Percentiles rank a stretch among this genome's conserved stretches.
Evolutionary conservation across 2,797 vertebrate genomes (phyloP).

Genomic region (Eutrigla gurnardus): DNA sequence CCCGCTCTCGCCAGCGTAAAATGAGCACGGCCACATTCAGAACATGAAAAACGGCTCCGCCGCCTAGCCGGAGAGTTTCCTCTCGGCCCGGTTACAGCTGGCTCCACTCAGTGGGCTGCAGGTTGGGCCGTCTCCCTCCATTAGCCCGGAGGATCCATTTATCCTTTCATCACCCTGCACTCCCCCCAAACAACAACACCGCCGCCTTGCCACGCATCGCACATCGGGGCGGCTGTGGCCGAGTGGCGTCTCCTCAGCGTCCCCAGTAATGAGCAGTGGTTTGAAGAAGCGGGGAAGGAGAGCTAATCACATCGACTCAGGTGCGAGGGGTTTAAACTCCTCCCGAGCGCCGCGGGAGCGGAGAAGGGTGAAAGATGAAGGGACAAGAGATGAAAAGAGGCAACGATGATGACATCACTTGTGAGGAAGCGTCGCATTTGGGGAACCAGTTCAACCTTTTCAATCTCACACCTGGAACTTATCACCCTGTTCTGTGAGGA

Average conservation of each 20-base stretch:
- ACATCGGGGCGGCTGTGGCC: constrained; percentile 44
- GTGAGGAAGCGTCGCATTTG: constrained; percentile 11
- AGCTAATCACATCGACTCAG: constrained; percentile 52
- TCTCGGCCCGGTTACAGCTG: constrained; percentile 69
- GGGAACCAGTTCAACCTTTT: constrained; percentile 18
- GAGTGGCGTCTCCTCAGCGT: constrained; percentile 45
- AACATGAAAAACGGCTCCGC: constrained; percentile 71
- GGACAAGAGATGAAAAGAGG: constrained; percentile 29
- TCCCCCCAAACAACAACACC: constrained; percentile 61
- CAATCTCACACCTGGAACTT: constrained; percentile 10
- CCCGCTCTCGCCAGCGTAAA: constrained; percentile 44
- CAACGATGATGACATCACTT: constrained; percentile 36
- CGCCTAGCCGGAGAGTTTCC: constrained; percentile 54
- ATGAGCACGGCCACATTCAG: constrained; percentile 70
- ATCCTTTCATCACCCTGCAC: constrained; percentile 69
- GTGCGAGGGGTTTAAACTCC: constrained; percentile 43
- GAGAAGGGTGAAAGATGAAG: constrained; percentile 10
- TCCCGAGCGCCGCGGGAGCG: constrained; percentile 25
- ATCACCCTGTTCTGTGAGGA: neutral
- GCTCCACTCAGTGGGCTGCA: constrained; percentile 69
- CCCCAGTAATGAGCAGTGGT: constrained; percentile 57
- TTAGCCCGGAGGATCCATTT: constrained; percentile 72
- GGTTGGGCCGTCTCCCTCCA: constrained; percentile 65
- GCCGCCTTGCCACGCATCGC: constrained; percentile 55
- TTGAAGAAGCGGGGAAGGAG: constrained; percentile 47